These are phyloP conservation scores for Drosophila subobscura DNA, from an alignment of 1,140 invertebrate genomes.

Conservation along the genomic window DNA sequence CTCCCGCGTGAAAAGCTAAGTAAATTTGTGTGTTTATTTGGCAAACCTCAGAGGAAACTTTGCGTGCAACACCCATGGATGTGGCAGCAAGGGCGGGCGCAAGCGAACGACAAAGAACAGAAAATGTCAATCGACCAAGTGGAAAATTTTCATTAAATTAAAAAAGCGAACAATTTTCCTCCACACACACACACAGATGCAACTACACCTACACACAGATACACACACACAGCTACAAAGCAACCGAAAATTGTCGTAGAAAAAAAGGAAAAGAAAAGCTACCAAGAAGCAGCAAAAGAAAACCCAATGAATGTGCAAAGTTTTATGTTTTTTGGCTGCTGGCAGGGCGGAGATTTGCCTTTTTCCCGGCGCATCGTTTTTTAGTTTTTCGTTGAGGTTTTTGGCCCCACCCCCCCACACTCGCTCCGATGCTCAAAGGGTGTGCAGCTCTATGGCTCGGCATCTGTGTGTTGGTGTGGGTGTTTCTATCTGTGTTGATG, in stretches of 20 bases:
- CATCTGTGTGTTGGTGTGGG: constrained; percentile 9
- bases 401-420: neutral
- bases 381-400: constrained; percentile 45
- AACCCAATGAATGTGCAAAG: constrained; percentile 77
- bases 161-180: constrained; percentile 78
- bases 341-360: constrained; percentile 65
- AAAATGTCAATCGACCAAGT: constrained; percentile 83
- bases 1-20: constrained; percentile 53
- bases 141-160: constrained; percentile 83
- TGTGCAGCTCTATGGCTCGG: neutral
- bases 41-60: constrained; percentile 62
- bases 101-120: constrained; percentile 54
- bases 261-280: constrained; percentile 29
- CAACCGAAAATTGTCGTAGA: constrained; percentile 50
- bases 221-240: constrained; percentile 3
- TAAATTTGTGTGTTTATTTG: constrained; percentile 82
- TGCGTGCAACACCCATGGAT: constrained; percentile 44
- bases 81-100: constrained; percentile 2
- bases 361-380: constrained; percentile 41
- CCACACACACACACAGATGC: constrained; percentile 14
- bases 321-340: constrained; percentile 79
- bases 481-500: constrained; percentile 22
- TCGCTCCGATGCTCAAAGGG: no score
- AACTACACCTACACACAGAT: constrained; percentile 29
- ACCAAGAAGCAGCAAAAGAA: constrained; percentile 25